phyloP scores from a whole-genome alignment of 2,797 vertebrate genomes.

The Acipenser ruthenus region DNA sequence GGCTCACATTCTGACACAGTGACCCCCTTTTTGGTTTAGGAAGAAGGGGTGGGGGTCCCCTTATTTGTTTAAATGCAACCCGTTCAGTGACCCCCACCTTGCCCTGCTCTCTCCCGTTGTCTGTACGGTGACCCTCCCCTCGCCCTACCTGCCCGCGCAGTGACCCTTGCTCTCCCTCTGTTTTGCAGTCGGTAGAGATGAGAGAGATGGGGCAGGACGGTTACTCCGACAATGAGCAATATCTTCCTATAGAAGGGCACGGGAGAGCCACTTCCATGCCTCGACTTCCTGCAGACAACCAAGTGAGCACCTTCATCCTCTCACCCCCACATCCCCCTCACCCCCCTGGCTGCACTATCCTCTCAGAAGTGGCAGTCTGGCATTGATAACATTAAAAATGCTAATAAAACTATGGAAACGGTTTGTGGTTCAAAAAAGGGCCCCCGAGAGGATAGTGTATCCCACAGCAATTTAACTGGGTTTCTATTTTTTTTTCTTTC shows the following conservation, averaged over 20 bases:
- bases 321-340: conserved; percentile 35
- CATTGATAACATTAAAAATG: not conserved
- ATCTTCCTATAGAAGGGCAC: conserved; percentile 81
- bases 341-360: conserved; percentile 28
- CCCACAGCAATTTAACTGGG: too few species aligned
- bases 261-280: conserved; percentile 90
- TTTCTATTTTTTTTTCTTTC: not conserved
- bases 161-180: conserved; percentile 43
- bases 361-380: conserved; percentile 16
- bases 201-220: conserved; percentile 79
- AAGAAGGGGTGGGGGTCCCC: too few species aligned
- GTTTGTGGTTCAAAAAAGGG: conserved; percentile 13
- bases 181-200: conserved; percentile 88
- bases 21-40: too few species aligned
- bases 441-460: not conserved
- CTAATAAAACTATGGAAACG: too few species aligned
- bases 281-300: conserved; percentile 84
- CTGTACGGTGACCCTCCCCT: too few species aligned
- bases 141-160: not conserved
- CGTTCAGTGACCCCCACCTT: too few species aligned
- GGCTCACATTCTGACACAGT: too few species aligned
- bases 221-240: conserved; percentile 84
- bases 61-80: too few species aligned
- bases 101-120: too few species aligned
- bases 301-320: conserved; percentile 80